A percentile compares a stretch with the other conserved stretches of the same genome.
Evolutionary conservation across 2,113 vertebrate species (phyloP).

Genomic region (Myanophis thanlyinensis): DNA sequence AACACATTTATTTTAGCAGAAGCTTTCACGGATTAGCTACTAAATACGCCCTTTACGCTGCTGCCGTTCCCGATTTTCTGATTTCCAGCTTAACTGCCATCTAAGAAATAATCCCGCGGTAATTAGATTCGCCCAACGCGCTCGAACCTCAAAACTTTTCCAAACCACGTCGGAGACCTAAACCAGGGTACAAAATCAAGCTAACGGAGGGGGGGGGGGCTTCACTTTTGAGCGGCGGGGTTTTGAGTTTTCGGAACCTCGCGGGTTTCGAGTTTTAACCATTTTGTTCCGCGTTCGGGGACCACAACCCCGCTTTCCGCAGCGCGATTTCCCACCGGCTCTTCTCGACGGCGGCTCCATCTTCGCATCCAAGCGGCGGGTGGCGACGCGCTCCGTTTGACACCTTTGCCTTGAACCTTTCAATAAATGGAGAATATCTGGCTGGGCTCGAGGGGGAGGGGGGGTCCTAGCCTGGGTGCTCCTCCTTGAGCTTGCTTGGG

Average conservation of each 20-base stretch:
- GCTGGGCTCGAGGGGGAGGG: not conserved
- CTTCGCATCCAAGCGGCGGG: not conserved
- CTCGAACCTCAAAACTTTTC: not conserved
- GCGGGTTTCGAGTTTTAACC: no score
- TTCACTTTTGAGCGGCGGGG: not conserved
- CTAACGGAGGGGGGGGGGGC: not conserved
- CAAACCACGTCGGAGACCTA: not conserved
- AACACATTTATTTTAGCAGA: not conserved
- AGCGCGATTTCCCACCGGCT: not conserved
- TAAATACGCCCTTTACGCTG: not conserved
- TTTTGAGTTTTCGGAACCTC: not conserved
- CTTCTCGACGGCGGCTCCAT: not conserved
- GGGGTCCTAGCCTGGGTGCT: not conserved
- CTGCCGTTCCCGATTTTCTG: not conserved
- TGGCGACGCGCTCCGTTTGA: not conserved
- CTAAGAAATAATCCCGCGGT: not conserved
- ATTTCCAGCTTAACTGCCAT: not conserved
- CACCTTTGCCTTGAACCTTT: not conserved
- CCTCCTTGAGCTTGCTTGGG: not conserved
- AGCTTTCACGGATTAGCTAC: not conserved
- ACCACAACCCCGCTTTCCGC: not conserved
- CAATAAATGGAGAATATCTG: not conserved
- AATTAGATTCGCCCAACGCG: not conserved
- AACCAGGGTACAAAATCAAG: not conserved
- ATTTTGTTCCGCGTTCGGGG: not conserved